phyloP scores from a whole-genome alignment of 2,113 vertebrate species.

The Ploceus nigricollis region DNA sequence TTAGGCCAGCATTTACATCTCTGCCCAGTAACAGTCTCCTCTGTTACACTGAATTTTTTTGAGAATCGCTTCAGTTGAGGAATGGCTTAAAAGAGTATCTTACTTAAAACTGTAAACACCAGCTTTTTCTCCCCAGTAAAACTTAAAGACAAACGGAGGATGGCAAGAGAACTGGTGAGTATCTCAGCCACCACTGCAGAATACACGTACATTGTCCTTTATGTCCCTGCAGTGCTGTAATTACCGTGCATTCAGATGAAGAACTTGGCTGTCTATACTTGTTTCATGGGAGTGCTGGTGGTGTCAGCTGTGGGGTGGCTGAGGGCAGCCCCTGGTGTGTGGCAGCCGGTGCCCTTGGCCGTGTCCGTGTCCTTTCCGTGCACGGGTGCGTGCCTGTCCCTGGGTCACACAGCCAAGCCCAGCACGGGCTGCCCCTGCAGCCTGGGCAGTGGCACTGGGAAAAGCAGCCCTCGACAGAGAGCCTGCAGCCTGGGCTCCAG shows the following conservation, averaged over 20 bases:
- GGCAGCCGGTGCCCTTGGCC: background rate
- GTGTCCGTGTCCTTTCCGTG: fast-evolving
- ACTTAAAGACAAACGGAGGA: background rate
- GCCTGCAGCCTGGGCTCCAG: background rate
- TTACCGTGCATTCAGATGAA: background rate
- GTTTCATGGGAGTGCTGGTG: background rate
- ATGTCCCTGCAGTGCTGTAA: background rate
- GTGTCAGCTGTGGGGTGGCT: background rate
- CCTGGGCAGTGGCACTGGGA: background rate
- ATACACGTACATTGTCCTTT: background rate
- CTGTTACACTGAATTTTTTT: background rate
- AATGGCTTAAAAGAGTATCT: background rate
- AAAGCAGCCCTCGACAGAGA: background rate
- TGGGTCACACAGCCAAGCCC: background rate
- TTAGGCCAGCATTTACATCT: background rate
- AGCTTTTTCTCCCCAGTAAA: background rate
- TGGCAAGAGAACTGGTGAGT: background rate
- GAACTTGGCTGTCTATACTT: background rate
- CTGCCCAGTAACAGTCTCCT: background rate
- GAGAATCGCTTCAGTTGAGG: background rate
- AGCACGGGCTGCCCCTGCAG: background rate
- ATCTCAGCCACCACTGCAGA: background rate
- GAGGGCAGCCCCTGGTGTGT: background rate
- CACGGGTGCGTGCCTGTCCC: fast-evolving
- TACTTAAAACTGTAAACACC: background rate